Evolutionary conservation across 30 jellyfish, hydroid and myxozoan species (phyloP), one percentile per base, ranked within the genome.

Genomic region (Mastigias papua): DNA sequence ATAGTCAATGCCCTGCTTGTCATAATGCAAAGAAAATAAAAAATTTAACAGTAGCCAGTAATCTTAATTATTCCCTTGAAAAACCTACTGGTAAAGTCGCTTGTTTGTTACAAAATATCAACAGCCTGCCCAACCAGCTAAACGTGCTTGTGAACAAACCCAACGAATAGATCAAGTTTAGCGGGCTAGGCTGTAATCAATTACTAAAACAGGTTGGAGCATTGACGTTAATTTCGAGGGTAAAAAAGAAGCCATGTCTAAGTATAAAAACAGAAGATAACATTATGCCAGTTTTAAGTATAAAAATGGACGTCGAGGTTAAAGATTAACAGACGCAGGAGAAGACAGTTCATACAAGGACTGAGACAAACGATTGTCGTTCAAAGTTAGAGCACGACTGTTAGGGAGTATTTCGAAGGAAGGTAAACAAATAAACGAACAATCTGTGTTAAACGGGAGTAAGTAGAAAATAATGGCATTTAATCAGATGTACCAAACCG

Each of bases 151-250:
- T 70, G 92, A 42, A 64, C 46, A 73, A 34, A 57, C 19, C 71
- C 92, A 83, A 73, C 76, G 86, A 70, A 70, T 30, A 35, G 78
- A 50, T 30, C 85, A 72, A 34, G 81, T 70, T 13, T 42, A 60
- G 19, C 34, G 67, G 68, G 35, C 88, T 77, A 27, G 78, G 76
- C 77, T 54, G 88, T 77, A 77, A 77, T 77, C 75, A 77, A 77
- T 62, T 77, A 48, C 42, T 33, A 58, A 77, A 77, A 57, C 83
- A 72, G 83, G 83, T 72, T 72, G 25, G 35, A 19, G 69, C 81
- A 72, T 72, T 72, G 83, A 72, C 28, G 30, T 72, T n/a, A 17
- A 0, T 31, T 28, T 72, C 37, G 20, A 49, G 26, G 62, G 37
- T 34, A 69, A 72, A 72, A 72, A 26, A 19, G 83, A 72, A 72